These are phyloP conservation scores for Rosalia funebris DNA, from an alignment of 2,888 invertebrate genomes.

Conservation along the genomic window DNA sequence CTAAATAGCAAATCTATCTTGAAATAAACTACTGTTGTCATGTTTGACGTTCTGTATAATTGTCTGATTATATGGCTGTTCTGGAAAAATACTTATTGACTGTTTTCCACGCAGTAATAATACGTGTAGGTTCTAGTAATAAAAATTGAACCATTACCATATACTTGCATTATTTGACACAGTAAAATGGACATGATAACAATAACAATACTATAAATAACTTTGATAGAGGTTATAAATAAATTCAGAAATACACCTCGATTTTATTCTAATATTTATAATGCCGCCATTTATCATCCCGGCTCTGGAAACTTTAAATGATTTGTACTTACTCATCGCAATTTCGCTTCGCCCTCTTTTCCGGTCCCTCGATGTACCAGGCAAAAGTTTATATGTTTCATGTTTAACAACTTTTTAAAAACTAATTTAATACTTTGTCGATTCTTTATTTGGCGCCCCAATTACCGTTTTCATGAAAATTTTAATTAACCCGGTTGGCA, in stretches of 20 bases:
- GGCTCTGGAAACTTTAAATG: constrained; percentile 13
- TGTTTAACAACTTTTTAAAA: constrained; percentile 13
- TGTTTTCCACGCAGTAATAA: too few species aligned
- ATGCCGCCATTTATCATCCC: constrained; percentile 7
- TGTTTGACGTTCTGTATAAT: too few species aligned
- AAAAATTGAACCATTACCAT: neutral
- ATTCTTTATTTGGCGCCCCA: constrained; percentile 12
- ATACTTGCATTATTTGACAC: neutral
- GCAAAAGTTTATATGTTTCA: constrained; percentile 13
- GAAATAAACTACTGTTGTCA: too few species aligned
- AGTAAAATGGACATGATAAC: neutral
- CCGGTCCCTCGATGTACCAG: neutral
- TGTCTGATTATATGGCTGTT: too few species aligned
- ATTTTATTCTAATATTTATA: constrained; percentile 20
- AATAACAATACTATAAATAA: constrained; percentile 15
- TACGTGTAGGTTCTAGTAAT: too few species aligned
- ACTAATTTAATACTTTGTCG: constrained; percentile 13
- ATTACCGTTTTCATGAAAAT: constrained; percentile 14
- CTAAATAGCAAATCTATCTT: too few species aligned
- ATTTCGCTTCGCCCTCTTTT: neutral
- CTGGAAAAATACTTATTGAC: too few species aligned
- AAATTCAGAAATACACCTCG: constrained; percentile 9
- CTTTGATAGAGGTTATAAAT: constrained; percentile 1
- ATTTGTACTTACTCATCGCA: constrained; percentile 13
- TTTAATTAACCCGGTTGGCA: constrained; percentile 21